Evolutionary conservation across 2,113 vertebrate genomes (phyloP), one percentile per base, ranked within the genome.

Genomic region (Bos indicus): DNA sequence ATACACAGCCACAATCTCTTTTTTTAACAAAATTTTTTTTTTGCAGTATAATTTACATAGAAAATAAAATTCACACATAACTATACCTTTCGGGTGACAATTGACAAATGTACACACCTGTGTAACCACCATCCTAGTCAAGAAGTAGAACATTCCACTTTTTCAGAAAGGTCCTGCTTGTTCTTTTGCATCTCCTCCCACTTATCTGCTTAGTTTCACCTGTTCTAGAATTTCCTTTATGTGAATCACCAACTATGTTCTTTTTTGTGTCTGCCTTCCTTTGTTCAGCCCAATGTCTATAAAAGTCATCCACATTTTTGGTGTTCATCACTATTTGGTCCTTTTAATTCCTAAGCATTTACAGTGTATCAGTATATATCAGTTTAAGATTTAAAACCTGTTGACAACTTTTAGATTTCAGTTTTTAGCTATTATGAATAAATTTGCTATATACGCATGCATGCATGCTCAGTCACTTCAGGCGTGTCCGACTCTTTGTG

Each of bases 391-490:
- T 64, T 88, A 52, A 33, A 19, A 43, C 21, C 25, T 56, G 6
- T 62, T 93, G 54, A 54, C 94, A 46, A 81, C 28, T 57, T 90
- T 95, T 9, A 74, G 28, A 30, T 92, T 82, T 17, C 23, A 77
- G 14, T 86, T 88, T 82, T 95, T 88, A 84, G 23, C 30, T 82
- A 30, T 81, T 87, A 19, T 88, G 51, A 93, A n/a, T 94, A 64
- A 90, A 84, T 40, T 78, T 90, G 19, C 21, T 13, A 3, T 71
- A 52, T 48, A 83, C 1, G 3, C 67, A 71, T 5, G 64, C 64
- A 10, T 11, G 10, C 1, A 5, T 23, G 64, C 19, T 23, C 64
- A 71, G n/a, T 23, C 2, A 0, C 36, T 71, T 71, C 10, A 71
- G n/a, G n/a, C 1, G 0, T 71, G 67, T 71, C 67, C 0, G 2